phyloP scores from a whole-genome alignment of 2,888 invertebrate species.

The Netelia fuscicornis region DNA sequence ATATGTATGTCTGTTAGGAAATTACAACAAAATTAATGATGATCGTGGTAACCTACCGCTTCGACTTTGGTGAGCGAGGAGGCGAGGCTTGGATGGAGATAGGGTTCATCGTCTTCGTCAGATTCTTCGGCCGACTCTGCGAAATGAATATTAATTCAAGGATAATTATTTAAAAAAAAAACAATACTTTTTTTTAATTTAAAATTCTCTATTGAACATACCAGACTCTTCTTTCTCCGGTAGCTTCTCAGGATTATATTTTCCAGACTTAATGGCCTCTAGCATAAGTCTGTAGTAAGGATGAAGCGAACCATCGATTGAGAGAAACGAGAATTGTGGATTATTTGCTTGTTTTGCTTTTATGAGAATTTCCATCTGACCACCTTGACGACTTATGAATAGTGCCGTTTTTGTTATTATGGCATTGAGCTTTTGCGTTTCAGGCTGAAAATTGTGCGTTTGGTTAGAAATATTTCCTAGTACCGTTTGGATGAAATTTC shows the following conservation, averaged over 20 bases:
- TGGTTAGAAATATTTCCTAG: conserved; percentile 10
- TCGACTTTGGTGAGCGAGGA: conserved; percentile 87
- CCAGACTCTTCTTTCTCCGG: conserved; percentile 84
- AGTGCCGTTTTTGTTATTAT: conserved; percentile 98
- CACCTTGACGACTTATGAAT: conserved; percentile 95
- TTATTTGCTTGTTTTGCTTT: conserved; percentile 98
- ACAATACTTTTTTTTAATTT: conserved; percentile 69
- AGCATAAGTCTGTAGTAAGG: conserved; percentile 94
- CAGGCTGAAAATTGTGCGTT: conserved; percentile 88
- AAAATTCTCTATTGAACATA: conserved; percentile 72
- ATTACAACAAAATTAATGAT: conserved; percentile 23
- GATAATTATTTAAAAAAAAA: not conserved
- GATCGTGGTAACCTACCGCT: conserved; percentile 86
- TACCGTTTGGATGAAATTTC: not conserved
- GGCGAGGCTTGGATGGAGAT: conserved; percentile 93
- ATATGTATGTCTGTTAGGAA: conserved; percentile 9
- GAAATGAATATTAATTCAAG: conserved; percentile 54
- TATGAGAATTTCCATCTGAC: conserved; percentile 99
- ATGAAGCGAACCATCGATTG: conserved; percentile 93
- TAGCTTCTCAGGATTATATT: conserved; percentile 86
- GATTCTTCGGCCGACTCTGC: conserved; percentile 84
- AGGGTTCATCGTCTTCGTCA: conserved; percentile 88
- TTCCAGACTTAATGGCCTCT: conserved; percentile 89
- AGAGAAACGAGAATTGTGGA: conserved; percentile 96
- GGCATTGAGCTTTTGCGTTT: conserved; percentile 94